Evolutionary conservation across 2,113 vertebrate species (phyloP), one percentile per base, ranked within the genome.

Genomic region (Calypte anna): DNA sequence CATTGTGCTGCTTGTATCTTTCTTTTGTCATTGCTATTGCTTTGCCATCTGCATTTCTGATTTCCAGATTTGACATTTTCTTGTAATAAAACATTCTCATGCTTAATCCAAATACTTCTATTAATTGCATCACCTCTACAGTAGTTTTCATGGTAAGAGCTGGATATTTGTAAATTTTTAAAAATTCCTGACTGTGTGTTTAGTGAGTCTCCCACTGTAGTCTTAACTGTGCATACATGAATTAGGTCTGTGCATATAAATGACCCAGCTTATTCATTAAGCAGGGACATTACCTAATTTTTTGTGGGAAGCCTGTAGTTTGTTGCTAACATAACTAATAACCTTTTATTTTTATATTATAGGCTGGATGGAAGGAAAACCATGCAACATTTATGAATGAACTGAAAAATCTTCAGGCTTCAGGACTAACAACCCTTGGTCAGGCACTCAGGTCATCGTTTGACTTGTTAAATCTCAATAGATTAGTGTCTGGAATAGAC

Each of bases 291-390:
- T 89, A 72, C 78, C 14, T 82, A 43, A 73, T 63, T 90, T 83
- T 87, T 76, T 16, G 31, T 73, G 68, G 72, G 18, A 81, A 66
- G 62, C 44, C 92, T 86, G 28, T 50, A 84, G 68, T 77, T 75
- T 93, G 44, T 67, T 88, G 54, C 53, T 84, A 25, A 79, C 90
- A 78, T 91, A 69, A 82, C 81, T 90, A 73, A 91, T n/a, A 57
- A 72, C 40, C 22, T 75, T 30, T 89, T 74, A 63, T 94, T 30
- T 90, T 59, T 76, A 24, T 64, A 74, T 74, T 40, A 82, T 93
- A 99, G 99, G 99, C 99, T 43, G 99, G 99, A 90, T 99, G 99
- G 99, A 99, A 99, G 96, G 99, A 99, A 97, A 99, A 99, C 95
- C 99, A 99, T 0, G 98, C 99, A 90, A 99, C 99, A 3, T 99